Percentiles rank a stretch among this genome's conserved stretches.
Conservation (phyloP, 2,888 invertebrate genomes). For the Helicoverpa assulta region DNA sequence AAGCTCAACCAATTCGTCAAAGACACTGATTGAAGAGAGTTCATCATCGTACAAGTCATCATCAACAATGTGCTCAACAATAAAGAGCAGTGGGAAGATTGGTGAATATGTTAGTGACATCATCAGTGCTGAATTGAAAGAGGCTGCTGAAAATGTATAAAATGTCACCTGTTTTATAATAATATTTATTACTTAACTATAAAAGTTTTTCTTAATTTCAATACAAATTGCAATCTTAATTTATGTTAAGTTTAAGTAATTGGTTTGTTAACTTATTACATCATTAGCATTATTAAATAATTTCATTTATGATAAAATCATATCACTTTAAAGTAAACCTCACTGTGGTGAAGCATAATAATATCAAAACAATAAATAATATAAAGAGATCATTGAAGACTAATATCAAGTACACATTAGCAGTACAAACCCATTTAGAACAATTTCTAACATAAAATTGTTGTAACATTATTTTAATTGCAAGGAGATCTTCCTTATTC, state of each 20-base stretch:
- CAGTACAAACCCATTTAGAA: constrained; percentile 19
- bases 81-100: constrained; percentile 64
- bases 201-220: constrained; percentile 50
- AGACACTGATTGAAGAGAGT: constrained; percentile 57
- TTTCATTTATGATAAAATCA: constrained; percentile 27
- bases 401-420: constrained; percentile 39
- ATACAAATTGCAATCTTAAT: constrained; percentile 49
- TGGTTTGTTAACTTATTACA: constrained; percentile 48
- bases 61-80: constrained; percentile 63
- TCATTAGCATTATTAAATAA: constrained; percentile 22
- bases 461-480: constrained; percentile 10
- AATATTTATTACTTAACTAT: constrained; percentile 65
- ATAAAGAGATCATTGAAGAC: constrained; percentile 62
- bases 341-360: constrained; percentile 43
- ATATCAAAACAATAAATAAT: constrained; percentile 42
- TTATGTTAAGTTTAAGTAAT: constrained; percentile 33
- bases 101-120: constrained; percentile 65
- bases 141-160: constrained; percentile 73
- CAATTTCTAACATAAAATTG: constrained; percentile 16
- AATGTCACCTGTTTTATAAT: constrained; percentile 46
- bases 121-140: constrained; percentile 69
- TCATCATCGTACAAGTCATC: constrained; percentile 65
- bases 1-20: constrained; percentile 43
- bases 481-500: constrained; percentile 14
- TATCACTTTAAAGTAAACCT: constrained; percentile 38